These are phyloP conservation scores for Platysternon megacephalum DNA, from an alignment of 2,113 vertebrate genomes.

Conservation along the genomic window DNA sequence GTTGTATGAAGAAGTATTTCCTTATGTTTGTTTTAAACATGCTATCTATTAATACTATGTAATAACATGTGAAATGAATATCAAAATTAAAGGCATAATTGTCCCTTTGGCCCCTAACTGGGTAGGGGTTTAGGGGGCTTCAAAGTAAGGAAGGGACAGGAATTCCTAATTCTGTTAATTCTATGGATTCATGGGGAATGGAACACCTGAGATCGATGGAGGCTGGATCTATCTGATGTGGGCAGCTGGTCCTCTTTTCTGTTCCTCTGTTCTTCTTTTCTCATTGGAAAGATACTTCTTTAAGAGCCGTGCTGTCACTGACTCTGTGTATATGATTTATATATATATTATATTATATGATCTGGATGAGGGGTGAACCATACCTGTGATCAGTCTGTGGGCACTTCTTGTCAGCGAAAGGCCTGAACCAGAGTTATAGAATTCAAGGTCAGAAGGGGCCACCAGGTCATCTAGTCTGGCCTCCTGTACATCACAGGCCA, in stretches of 20 bases:
- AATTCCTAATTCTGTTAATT: not conserved
- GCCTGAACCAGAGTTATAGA: too few relatives aligned
- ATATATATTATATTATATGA: not conserved
- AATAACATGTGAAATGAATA: not conserved
- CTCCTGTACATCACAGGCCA: too few relatives aligned
- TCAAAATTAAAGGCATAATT: not conserved
- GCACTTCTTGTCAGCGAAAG: too few relatives aligned
- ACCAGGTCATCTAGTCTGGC: too few relatives aligned
- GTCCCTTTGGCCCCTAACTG: not conserved
- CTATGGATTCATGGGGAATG: not conserved
- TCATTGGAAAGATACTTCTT: not conserved
- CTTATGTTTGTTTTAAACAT: too few relatives aligned
- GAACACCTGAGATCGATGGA: too few relatives aligned
- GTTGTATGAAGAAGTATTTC: too few relatives aligned
- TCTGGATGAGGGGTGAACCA: not conserved
- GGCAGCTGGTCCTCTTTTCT: not conserved
- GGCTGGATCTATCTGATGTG: not conserved
- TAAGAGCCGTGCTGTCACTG: not conserved
- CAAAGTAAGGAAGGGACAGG: not conserved
- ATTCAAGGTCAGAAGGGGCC: too few relatives aligned
- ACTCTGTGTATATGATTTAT: not conserved
- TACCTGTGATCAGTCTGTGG: not conserved
- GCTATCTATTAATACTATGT: not conserved
- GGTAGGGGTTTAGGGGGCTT: not conserved
- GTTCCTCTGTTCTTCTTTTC: not conserved